Base-by-base conservation (phyloP, 2,797 vertebrate genomes). In the Sebastes nivosus region DNA sequence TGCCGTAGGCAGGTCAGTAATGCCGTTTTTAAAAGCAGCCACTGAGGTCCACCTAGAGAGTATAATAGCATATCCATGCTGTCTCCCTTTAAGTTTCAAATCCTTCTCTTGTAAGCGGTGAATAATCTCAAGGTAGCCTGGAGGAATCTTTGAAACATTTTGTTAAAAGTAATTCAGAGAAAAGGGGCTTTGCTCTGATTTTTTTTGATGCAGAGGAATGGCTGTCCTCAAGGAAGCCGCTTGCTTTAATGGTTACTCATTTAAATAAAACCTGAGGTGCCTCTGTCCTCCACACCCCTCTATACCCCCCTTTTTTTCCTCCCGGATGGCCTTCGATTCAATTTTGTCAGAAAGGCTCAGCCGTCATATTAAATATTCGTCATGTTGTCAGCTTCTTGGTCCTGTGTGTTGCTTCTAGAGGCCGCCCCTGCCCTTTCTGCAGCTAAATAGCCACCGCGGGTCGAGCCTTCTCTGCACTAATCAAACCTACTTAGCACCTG, bases 351-450 rank as follows among this genome's bases (percentile, higher is more conserved):
- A 78, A 81, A 71, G 67, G 14, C 70, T 84, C 69, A 38, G 74
- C 75, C 57, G 1, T 86, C 84, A 46, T 79, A 63, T 83, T 79
- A 75, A 85, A 85, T 85, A 70, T 70, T 55, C 27, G 65, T 88
- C 83, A 77, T 72, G 76, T 87, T 84, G 77, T 92, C 88, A 89
- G 88, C 83, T 87, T 89, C 83, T 91, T 81, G 84, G 86, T 88
- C 77, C 87, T 95, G 90, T 95, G 95, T 96, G 86, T 93, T 96
- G 94, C 94, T 97, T 97, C 91, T 97, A 98, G 96, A 98, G 96
- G 92, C 87, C 94, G 90, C 94, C 94, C 76, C 94, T 96, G 93
- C 94, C 95, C 95, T 97, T 96, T 82, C 93, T 50, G 83, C 95
- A 92, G 95, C 94, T 93, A 93, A 96, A 79, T 93, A 92, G 95